Conservation (phyloP, 2,797 vertebrate genomes). For the Labroides dimidiatus region DNA sequence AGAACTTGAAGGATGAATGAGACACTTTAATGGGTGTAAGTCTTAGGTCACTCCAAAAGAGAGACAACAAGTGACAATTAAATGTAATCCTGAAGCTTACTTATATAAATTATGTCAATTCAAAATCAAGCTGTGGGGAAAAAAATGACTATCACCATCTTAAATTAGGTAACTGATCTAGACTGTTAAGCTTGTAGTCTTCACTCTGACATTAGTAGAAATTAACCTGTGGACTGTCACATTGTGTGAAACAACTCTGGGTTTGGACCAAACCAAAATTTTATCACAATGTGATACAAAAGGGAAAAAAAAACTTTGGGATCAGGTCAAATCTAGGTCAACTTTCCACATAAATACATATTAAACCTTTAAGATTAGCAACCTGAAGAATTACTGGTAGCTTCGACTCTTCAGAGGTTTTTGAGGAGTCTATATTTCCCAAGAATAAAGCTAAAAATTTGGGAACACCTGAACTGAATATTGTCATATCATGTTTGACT, state of each 20-base stretch:
- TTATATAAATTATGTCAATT: not conserved
- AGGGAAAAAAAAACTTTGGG: not conserved
- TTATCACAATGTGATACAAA: not conserved
- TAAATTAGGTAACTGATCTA: not conserved
- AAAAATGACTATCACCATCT: not conserved
- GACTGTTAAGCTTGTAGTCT: not conserved
- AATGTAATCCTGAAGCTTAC: too few species aligned
- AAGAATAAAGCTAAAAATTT: not conserved
- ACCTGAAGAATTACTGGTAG: too few species aligned
- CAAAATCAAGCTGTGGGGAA: not conserved
- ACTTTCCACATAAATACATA: too few species aligned
- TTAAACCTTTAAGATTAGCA: too few species aligned
- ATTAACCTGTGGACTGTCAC: too few species aligned
- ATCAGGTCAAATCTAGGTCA: too few species aligned
- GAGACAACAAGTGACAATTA: not conserved
- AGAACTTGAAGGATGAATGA: conserved; percentile 22
- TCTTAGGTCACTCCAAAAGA: conserved; percentile 8
- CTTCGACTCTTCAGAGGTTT: too few species aligned
- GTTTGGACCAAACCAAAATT: not conserved
- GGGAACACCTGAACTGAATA: not conserved
- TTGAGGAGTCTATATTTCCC: too few species aligned
- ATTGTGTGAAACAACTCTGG: not conserved
- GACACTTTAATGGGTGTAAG: conserved; percentile 11
- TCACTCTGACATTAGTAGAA: too few species aligned
- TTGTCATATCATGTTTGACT: not conserved